Conservation (phyloP, 2,113 vertebrate genomes). For the Uropsilus gracilis region DNA sequence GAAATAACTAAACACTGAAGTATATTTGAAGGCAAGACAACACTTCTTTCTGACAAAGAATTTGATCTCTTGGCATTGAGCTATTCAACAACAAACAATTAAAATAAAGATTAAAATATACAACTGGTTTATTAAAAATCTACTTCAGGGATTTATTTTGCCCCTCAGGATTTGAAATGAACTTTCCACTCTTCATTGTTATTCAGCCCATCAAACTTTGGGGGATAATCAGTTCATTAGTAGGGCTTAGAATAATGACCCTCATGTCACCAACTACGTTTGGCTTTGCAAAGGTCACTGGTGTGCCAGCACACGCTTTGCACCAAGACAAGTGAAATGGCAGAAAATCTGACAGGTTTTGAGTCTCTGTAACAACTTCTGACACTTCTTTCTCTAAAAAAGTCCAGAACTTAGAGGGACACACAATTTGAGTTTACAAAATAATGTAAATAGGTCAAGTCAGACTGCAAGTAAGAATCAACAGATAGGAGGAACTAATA, state of each 20-base stretch:
- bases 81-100: slow-evolving; percentile 36
- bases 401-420: background rate
- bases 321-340: slow-evolving; percentile 53
- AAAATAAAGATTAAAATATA: slow-evolving; percentile 56
- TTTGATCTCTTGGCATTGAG: slow-evolving; percentile 50
- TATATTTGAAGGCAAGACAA: background rate
- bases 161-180: slow-evolving; percentile 16
- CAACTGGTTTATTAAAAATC: slow-evolving; percentile 42
- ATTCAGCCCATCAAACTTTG: slow-evolving; percentile 61
- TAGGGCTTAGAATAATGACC: slow-evolving; percentile 63
- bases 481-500: background rate
- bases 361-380: slow-evolving; percentile 7
- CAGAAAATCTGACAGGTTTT: slow-evolving; percentile 14
- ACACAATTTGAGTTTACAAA: background rate
- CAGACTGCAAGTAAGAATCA: background rate
- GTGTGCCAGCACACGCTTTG: slow-evolving; percentile 48
- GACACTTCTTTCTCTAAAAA: slow-evolving; percentile 33
- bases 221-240: slow-evolving; percentile 79
- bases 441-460: background rate
- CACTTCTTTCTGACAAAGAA: background rate
- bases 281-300: slow-evolving; percentile 69
- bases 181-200: slow-evolving; percentile 69
- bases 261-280: slow-evolving; percentile 63
- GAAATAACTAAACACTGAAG: background rate
- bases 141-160: slow-evolving; percentile 45